These are phyloP conservation scores for Pteronotus mesoamericanus DNA, from an alignment of 2,797 vertebrate genomes.

Conservation along the genomic window DNA sequence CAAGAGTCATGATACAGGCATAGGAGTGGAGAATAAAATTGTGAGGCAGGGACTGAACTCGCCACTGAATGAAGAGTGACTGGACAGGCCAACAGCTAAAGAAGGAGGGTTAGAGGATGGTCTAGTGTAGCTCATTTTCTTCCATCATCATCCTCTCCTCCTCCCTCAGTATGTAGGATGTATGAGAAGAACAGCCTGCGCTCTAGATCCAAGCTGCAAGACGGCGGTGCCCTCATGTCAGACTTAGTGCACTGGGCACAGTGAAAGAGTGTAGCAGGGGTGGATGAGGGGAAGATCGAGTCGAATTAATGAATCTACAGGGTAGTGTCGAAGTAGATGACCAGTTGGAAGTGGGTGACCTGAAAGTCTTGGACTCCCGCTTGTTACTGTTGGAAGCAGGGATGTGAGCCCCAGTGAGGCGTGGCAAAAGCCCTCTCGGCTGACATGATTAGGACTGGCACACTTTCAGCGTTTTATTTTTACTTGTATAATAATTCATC, in stretches of 20 bases:
- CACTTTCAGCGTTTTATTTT: background rate
- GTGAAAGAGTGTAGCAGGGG: background rate
- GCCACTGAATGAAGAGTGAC: background rate
- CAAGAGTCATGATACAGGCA: background rate
- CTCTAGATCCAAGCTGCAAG: background rate
- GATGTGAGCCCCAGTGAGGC: background rate
- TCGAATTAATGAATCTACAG: background rate
- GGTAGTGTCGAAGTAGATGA: background rate
- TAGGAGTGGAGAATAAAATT: background rate
- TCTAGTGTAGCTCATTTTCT: background rate
- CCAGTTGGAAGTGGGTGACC: background rate
- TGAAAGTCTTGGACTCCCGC: background rate
- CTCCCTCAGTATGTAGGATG: background rate
- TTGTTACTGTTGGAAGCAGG: background rate
- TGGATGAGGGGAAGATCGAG: background rate
- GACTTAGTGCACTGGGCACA: background rate
- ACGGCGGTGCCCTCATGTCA: background rate
- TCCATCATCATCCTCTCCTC: background rate
- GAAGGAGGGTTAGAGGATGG: background rate
- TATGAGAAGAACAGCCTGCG: background rate
- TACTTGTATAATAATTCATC: background rate
- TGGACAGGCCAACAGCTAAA: background rate
- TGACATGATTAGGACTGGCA: background rate
- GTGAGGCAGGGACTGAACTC: background rate
- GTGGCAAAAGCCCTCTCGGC: background rate